phyloP scores from a whole-genome alignment of 2,888 invertebrate species.

The Aspidapion aeneum region DNA sequence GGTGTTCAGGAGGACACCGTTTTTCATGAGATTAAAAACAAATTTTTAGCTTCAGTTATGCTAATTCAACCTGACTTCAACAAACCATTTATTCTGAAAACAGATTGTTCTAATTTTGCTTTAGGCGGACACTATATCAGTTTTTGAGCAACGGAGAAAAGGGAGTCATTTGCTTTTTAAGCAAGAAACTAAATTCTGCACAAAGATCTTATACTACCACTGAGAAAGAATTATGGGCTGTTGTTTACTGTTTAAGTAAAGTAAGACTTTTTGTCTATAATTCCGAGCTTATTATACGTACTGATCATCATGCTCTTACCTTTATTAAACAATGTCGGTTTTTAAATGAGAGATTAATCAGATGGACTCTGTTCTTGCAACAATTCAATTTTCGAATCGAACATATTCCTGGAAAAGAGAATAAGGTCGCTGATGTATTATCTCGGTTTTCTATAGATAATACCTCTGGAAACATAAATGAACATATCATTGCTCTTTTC shows the following conservation, averaged over 20 bases:
- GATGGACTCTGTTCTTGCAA: background rate
- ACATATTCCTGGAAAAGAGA: no score
- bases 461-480: background rate
- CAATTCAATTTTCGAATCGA: background rate
- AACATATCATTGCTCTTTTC: background rate
- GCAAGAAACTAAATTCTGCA: conserved; percentile 2
- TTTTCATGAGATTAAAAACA: conserved; percentile 19
- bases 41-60: conserved; percentile 19
- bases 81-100: conserved; percentile 17
- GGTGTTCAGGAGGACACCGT: conserved; percentile 11
- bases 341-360: conserved; percentile 6
- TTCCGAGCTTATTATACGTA: background rate
- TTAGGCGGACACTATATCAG: conserved; percentile 18
- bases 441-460: background rate
- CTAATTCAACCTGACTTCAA: conserved; percentile 22
- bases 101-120: conserved; percentile 19
- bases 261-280: background rate
- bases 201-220: conserved; percentile 1
- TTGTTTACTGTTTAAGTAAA: background rate
- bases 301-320: background rate
- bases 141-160: conserved; percentile 19
- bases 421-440: background rate
- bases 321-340: conserved; percentile 5
- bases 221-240: conserved; percentile 1
- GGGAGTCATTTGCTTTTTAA: conserved; percentile 19